A percentile compares a stretch with the other conserved stretches of the same genome.
These are phyloP conservation scores for Drosophila novamexicana DNA, from an alignment of 1,140 invertebrate genomes.

Conservation along the genomic window DNA sequence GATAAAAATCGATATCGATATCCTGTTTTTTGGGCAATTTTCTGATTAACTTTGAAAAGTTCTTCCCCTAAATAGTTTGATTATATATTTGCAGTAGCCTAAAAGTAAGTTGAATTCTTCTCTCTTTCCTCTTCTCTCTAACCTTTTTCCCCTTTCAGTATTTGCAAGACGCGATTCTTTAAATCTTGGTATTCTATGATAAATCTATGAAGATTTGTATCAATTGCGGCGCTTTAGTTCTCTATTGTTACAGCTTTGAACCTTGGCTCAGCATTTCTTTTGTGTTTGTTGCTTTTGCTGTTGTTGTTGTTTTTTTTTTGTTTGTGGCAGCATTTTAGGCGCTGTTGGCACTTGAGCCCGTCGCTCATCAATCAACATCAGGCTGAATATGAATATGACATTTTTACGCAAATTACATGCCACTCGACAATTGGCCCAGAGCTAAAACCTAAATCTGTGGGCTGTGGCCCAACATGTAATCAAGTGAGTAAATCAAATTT, in stretches of 20 bases:
- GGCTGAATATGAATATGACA: constrained; percentile 78
- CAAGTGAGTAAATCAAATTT: constrained; percentile 83
- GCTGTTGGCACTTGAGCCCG: constrained; percentile 49
- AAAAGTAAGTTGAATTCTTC: too few relatives aligned
- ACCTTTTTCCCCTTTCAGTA: too few relatives aligned
- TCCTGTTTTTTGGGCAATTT: too few relatives aligned
- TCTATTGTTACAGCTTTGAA: neutral
- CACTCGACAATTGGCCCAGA: constrained; percentile 67
- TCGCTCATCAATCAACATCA: constrained; percentile 71
- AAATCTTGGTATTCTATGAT: too few relatives aligned
- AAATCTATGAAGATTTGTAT: too few relatives aligned
- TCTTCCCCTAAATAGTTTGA: too few relatives aligned
- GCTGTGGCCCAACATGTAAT: constrained; percentile 50
- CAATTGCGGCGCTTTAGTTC: too few relatives aligned
- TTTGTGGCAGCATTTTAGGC: constrained; percentile 35
- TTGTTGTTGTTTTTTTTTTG: neutral
- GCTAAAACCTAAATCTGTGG: constrained; percentile 55
- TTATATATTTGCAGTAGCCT: too few relatives aligned
- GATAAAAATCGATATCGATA: too few relatives aligned
- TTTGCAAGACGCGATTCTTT: too few relatives aligned
- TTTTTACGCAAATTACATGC: constrained; percentile 81
- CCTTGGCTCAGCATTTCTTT: neutral
- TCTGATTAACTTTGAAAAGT: too few relatives aligned
- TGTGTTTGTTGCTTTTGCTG: neutral
- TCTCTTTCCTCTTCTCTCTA: too few relatives aligned